Evolutionary conservation across 2,888 invertebrate genomes (phyloP).

Genomic region (Tricholauxania praeusta): DNA sequence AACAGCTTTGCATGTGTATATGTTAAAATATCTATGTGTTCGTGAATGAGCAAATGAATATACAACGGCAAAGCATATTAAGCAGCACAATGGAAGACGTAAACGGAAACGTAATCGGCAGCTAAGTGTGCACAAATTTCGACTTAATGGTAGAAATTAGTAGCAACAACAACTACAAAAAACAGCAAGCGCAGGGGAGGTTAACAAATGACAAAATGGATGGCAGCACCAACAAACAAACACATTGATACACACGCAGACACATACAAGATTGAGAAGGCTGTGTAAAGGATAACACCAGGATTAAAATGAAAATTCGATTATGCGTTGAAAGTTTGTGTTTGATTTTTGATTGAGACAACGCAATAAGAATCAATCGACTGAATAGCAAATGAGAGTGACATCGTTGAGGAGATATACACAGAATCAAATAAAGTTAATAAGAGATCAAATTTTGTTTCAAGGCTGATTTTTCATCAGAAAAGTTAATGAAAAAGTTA

Average conservation of each 20-base stretch:
- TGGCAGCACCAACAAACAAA: not conserved
- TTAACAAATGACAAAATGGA: not conserved
- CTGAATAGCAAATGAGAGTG: no score
- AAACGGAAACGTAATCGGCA: not conserved
- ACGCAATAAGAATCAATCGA: no score
- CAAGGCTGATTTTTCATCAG: no score
- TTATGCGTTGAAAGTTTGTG: no score
- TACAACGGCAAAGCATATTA: not conserved
- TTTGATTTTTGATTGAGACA: no score
- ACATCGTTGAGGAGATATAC: no score
- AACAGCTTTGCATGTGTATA: not conserved
- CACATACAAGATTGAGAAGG: no score
- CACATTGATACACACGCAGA: not conserved
- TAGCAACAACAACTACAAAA: not conserved
- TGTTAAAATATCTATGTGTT: not conserved
- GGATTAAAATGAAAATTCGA: no score
- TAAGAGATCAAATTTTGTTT: no score
- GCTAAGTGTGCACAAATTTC: conserved; percentile 6
- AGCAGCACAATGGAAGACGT: not conserved
- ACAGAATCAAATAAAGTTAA: no score
- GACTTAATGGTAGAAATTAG: not conserved
- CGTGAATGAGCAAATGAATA: not conserved
- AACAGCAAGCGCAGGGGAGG: not conserved
- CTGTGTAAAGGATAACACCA: no score
- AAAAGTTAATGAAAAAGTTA: no score